Percentiles rank a stretch among this genome's conserved stretches.
Conservation (phyloP, 1,140 invertebrate genomes). For the Zelostemma sp. region DNA sequence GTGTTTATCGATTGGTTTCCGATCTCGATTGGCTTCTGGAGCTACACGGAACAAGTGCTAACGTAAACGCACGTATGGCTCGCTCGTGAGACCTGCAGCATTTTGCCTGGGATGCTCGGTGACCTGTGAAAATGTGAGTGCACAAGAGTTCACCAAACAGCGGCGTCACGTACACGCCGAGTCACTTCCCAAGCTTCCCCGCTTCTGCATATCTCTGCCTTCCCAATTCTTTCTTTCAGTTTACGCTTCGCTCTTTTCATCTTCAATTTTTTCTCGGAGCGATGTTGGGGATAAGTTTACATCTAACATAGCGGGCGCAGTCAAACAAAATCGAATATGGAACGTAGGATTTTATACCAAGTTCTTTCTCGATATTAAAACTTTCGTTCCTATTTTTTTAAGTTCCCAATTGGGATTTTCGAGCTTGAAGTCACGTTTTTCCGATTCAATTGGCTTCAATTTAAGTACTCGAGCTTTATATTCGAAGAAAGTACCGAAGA, state of each 20-base stretch:
- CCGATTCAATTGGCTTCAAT: constrained; percentile 44
- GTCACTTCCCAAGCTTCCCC: constrained; percentile 27
- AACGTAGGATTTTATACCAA: not conserved
- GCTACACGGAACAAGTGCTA: constrained; percentile 39
- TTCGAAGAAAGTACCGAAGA: constrained; percentile 28
- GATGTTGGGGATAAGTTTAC: not conserved
- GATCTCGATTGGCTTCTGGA: not conserved
- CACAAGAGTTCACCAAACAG: constrained; percentile 58
- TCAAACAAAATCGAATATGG: not conserved
- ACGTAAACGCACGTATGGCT: constrained; percentile 47
- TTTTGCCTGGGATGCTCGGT: constrained; percentile 53
- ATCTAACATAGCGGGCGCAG: not conserved
- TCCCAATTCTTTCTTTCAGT: constrained; percentile 38
- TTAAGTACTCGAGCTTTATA: constrained; percentile 45
- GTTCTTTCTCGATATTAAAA: too few species aligned
- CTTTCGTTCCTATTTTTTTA: too few species aligned
- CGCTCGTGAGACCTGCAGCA: constrained; percentile 40
- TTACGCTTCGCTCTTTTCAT: constrained; percentile 1
- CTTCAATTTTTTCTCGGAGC: constrained; percentile 36
- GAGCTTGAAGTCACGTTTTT: constrained; percentile 38
- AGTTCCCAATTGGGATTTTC: too few species aligned
- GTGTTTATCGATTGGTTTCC: too few species aligned
- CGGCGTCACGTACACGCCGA: constrained; percentile 52
- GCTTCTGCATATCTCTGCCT: constrained; percentile 42
- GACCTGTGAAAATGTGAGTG: constrained; percentile 65